phyloP scores from a whole-genome alignment of 2,888 invertebrate species.

The Noctua janthina region DNA sequence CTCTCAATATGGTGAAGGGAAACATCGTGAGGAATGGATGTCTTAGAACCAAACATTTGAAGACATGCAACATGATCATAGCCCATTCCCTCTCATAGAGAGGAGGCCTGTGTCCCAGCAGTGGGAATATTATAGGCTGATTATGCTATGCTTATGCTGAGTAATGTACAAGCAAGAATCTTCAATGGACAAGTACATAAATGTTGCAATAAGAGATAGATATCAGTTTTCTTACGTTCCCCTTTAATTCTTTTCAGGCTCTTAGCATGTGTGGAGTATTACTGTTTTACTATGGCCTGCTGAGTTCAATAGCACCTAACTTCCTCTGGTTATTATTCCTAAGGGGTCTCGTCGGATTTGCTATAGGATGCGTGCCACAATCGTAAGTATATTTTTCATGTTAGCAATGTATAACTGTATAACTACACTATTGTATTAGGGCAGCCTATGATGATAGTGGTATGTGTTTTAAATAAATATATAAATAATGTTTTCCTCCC shows the following conservation, averaged over 20 bases:
- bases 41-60: too few species aligned
- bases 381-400: slow-evolving; percentile 92
- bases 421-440: too few species aligned
- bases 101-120: too few species aligned
- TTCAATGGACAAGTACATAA: not conserved
- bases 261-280: slow-evolving; percentile 96
- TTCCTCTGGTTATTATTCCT: slow-evolving; percentile 97
- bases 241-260: slow-evolving; percentile 90
- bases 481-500: not conserved
- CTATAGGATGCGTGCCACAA: slow-evolving; percentile 98
- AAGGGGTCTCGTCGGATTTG: slow-evolving; percentile 98
- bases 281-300: slow-evolving; percentile 96
- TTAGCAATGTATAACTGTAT: too few species aligned
- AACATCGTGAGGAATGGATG: too few species aligned
- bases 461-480: too few species aligned
- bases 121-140: too few species aligned
- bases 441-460: too few species aligned
- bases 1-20: too few species aligned
- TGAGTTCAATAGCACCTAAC: slow-evolving; percentile 97
- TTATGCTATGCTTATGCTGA: not conserved
- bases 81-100: too few species aligned
- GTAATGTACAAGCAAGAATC: not conserved
- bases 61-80: too few species aligned
- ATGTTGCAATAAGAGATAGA: slow-evolving; percentile 2
- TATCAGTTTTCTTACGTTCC: slow-evolving; percentile 7